Evolutionary conservation across 2,113 vertebrate genomes (phyloP), one percentile per base, ranked within the genome.

Genomic region (Corythaeola cristata): DNA sequence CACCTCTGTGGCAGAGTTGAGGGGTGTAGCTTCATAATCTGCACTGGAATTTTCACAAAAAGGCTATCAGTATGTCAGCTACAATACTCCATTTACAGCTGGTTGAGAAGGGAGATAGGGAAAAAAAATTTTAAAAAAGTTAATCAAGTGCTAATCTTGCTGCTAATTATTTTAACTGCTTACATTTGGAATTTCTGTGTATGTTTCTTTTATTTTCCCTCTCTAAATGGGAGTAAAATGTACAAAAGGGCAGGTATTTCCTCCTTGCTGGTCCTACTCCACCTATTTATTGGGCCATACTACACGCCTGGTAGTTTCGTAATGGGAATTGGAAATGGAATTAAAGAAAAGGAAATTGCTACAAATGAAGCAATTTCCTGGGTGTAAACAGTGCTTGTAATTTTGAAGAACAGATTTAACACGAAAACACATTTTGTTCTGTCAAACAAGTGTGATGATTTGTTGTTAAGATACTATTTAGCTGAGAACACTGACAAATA

Each of bases 191-290:
- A 86, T 93, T 63, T 96, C 84, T 97, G 68, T 92, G 55, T 93
- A 86, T 69, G 68, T 95, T 56, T 77, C 84, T 94, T 56, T 56
- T 58, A 64, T 73, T 84, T 97, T 96, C 81, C 85, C 92, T 85
- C 92, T 88, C 79, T 85, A 96, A 96, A 95, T 89, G 86, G 92
- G 96, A 96, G 82, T 84, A n/a, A 95, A 92, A 78, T 18, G 89
- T 82, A 96, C 88, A 95, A 96, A 96, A 97, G 97, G 97, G 96
- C 91, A 96, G 96, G 95, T 96, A 94, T 97, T 97, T 97, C 97
- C 97, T 97, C 82, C 95, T 92, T 75, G 88, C 59, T 96, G 77
- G 53, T 93, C 60, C 93, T 92, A 41, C 96, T 95, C 96, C 96
- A 94, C 97, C 79, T 97, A 94, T 96, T 97, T 95, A 85, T 66